Evolutionary conservation across 2,888 invertebrate species (phyloP).

Genomic region (Camponotus fellah): DNA sequence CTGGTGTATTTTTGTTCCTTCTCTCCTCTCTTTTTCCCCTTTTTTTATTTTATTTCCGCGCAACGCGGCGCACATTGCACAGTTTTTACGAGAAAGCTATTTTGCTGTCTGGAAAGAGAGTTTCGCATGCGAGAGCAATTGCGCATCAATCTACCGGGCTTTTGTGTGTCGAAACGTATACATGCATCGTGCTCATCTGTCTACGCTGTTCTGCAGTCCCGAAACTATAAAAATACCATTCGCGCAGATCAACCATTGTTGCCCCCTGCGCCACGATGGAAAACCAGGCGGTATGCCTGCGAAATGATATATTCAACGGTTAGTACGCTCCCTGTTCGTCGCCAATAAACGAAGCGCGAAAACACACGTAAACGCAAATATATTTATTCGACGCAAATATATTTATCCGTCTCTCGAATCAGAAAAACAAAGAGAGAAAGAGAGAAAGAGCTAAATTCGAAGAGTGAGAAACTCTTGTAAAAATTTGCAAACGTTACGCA

Average conservation of each 20-base stretch:
- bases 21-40: background rate
- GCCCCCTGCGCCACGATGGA: slow-evolving; percentile 52
- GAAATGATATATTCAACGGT: slow-evolving; percentile 66
- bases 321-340: background rate
- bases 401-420: background rate
- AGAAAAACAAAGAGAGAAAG: too few species aligned
- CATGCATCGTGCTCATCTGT: slow-evolving; percentile 45
- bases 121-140: slow-evolving; percentile 71
- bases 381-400: slow-evolving; percentile 46
- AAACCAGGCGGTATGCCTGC: slow-evolving; percentile 47
- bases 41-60: slow-evolving; percentile 31
- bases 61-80: slow-evolving; percentile 47
- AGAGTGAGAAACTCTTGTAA: background rate
- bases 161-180: slow-evolving; percentile 66
- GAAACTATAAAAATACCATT: slow-evolving; percentile 74
- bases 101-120: slow-evolving; percentile 68
- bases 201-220: slow-evolving; percentile 47
- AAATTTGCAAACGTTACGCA: background rate
- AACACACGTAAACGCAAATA: slow-evolving; percentile 50
- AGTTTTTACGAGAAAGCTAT: slow-evolving; percentile 68
- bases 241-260: slow-evolving; percentile 73
- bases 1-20: slow-evolving; percentile 1
- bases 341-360: slow-evolving; percentile 18
- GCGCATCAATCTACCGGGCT: slow-evolving; percentile 74
- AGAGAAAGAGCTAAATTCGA: too few species aligned